These are phyloP conservation scores for Trachurus trachurus DNA, from an alignment of 2,797 vertebrate species.

Conservation along the genomic window DNA sequence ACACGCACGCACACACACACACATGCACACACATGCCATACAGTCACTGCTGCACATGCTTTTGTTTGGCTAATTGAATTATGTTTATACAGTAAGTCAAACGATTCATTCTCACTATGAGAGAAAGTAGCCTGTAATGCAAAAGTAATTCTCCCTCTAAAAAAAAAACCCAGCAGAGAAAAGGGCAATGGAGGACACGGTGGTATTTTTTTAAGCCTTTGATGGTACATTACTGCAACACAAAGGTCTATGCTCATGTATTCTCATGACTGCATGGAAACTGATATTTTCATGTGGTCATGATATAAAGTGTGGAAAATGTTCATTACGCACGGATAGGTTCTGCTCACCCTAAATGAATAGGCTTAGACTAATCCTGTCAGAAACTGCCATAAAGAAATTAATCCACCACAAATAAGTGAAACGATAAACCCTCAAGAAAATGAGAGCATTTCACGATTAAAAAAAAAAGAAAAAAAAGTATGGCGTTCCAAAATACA, in stretches of 20 bases:
- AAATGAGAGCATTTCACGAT: conserved; percentile 9
- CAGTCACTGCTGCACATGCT: conserved; percentile 31
- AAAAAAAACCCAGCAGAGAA: conserved; percentile 11
- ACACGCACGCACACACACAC: conserved; percentile 2
- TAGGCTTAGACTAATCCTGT: conserved; percentile 65
- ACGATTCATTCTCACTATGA: conserved; percentile 53
- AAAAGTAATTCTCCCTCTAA: background rate
- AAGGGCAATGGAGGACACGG: conserved; percentile 29
- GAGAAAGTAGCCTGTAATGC: conserved; percentile 22
- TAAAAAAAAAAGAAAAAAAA: conserved; percentile 2
- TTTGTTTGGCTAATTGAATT: conserved; percentile 74
- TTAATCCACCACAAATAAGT: conserved; percentile 38
- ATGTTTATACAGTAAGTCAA: conserved; percentile 71
- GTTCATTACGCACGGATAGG: conserved; percentile 61
- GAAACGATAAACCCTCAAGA: conserved; percentile 23
- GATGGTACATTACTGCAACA: conserved; percentile 30
- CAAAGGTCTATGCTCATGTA: conserved; percentile 10
- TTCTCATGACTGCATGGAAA: conserved; percentile 1
- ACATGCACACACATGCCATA: conserved; percentile 15
- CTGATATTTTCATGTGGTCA: conserved; percentile 33
- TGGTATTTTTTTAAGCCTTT: conserved; percentile 27
- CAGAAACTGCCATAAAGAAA: conserved; percentile 44
- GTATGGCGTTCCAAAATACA: conserved; percentile 16
- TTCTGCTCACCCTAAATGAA: conserved; percentile 62
- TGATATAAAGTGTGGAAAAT: conserved; percentile 44